Base-by-base conservation (phyloP, 2,888 invertebrate species). In the Pachycephus smyrnensis region DNA sequence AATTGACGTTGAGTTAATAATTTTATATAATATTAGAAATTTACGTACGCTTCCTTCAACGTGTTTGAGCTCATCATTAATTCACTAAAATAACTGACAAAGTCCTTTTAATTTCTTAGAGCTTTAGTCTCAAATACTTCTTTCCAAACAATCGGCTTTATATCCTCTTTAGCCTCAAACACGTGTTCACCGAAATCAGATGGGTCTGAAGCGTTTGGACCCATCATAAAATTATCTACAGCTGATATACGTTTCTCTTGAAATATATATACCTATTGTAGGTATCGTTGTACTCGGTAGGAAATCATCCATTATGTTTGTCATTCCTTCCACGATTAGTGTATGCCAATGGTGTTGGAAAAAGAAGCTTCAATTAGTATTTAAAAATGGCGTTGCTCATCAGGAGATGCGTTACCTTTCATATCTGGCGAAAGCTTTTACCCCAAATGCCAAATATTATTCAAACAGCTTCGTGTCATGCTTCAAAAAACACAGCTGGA, bases 11-110 rank as follows among this genome's bases (percentile, higher is more conserved):
- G 0, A 71, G 31, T 36, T 35, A 32, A 68, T 35, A 36, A 11
- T n/a, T 31, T 12, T 11, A 40, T 69, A 1, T 1, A 75, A n/a
- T 36, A 68, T 35, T 15, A 36, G 40, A 40, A 77, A 71, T 73
- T 74, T 82, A 88, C 89, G 83, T 77, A 90, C 89, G 84, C 82
- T 80, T 90, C 90, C 74, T 90, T 90, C 23, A 88, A 80, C 40
- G 76, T 78, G 32, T 30, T 37, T 75, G 79, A 84, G 73, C 75
- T 86, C 89, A 89, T 89, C 71, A 82, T 84, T 31, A 55, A 23
- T 55, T 55, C 23, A 23, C 0, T 15, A 55, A 23, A 55, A 23
- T 55, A 55, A 23, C 23, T 55, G 55, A 23, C 23, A 55, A 23
- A 55, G 23, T 55, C 9, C 23, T 55, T 55, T 15, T 23, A 23